These are phyloP conservation scores for Panulirus ornatus DNA, from an alignment of 1,140 invertebrate genomes.

Conservation along the genomic window DNA sequence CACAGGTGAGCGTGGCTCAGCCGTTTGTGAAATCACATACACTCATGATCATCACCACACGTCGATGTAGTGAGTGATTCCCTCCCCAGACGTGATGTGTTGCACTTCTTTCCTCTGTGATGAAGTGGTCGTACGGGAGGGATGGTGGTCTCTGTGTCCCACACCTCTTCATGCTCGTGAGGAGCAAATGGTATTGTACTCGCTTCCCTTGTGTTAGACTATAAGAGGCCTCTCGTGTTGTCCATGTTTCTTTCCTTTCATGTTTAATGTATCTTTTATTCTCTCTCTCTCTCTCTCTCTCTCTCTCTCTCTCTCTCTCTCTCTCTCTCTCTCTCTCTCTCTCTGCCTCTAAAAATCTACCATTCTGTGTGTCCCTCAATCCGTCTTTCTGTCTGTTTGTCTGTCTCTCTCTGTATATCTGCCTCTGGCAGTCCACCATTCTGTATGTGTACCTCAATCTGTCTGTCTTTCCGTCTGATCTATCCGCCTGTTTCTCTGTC, in stretches of 20 bases:
- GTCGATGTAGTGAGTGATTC: no score
- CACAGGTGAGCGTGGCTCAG: no score
- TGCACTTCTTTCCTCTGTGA: no score
- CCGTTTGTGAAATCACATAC: no score
- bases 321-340: neutral
- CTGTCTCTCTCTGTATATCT: neutral
- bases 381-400: neutral
- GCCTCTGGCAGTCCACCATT: neutral
- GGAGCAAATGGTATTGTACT: no score
- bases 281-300: slow-evolving; percentile 17
- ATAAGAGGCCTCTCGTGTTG: no score
- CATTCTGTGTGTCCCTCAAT: neutral
- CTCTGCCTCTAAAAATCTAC: neutral
- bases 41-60: no score
- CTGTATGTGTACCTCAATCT: neutral
- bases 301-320: slow-evolving; percentile 17
- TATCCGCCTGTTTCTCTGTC: neutral
- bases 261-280: neutral
- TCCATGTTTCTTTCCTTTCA: neutral
- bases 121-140: no score
- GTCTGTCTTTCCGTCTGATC: slow-evolving; percentile 2
- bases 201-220: no score
- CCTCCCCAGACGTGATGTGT: no score
- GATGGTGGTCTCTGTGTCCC: no score
- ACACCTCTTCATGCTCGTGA: no score